Percentiles rank a stretch among this genome's conserved stretches.
Evolutionary conservation across 1,140 invertebrate species (phyloP).

Genomic region (Heliconius himera): DNA sequence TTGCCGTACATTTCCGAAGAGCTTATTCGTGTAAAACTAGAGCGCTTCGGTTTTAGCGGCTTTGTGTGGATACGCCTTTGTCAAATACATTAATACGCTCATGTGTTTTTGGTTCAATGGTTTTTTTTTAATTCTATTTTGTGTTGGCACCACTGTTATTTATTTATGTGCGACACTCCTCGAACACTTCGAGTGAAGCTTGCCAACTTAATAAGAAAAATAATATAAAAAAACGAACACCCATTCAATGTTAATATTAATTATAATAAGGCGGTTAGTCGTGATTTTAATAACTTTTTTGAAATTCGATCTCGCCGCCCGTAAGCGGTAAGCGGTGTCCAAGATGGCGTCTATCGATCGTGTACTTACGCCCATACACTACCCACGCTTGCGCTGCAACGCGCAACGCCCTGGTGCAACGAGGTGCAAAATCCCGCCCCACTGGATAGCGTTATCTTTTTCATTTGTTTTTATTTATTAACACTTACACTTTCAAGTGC

Average conservation of each 20-base stretch:
- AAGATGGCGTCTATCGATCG: conserved; percentile 77
- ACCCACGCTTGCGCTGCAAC: conserved; percentile 73
- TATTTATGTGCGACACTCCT: neutral
- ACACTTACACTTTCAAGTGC: conserved; percentile 15
- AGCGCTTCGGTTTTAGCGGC: conserved; percentile 65
- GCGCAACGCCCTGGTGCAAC: conserved; percentile 64
- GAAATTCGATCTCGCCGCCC: conserved; percentile 46
- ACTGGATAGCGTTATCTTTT: conserved; percentile 23
- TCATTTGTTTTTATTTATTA: conserved; percentile 18
- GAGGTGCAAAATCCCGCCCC: conserved; percentile 65
- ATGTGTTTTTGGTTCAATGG: conserved; percentile 40
- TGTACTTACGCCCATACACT: conserved; percentile 62
- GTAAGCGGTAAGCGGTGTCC: conserved; percentile 61
- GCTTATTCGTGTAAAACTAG: conserved; percentile 76
- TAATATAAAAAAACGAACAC: neutral
- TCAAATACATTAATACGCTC: conserved; percentile 55
- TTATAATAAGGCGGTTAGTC: conserved; percentile 2
- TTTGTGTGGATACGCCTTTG: conserved; percentile 57
- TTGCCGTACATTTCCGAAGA: conserved; percentile 63
- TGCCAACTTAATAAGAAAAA: conserved; percentile 18
- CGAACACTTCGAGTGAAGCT: neutral
- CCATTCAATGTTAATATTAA: conserved; percentile 22
- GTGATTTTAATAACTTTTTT: conserved; percentile 36
- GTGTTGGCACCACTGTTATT: neutral
- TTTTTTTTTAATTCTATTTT: neutral